These are phyloP conservation scores for Gallinago jamesoni DNA, from an alignment of 2,113 vertebrate species.

Conservation along the genomic window DNA sequence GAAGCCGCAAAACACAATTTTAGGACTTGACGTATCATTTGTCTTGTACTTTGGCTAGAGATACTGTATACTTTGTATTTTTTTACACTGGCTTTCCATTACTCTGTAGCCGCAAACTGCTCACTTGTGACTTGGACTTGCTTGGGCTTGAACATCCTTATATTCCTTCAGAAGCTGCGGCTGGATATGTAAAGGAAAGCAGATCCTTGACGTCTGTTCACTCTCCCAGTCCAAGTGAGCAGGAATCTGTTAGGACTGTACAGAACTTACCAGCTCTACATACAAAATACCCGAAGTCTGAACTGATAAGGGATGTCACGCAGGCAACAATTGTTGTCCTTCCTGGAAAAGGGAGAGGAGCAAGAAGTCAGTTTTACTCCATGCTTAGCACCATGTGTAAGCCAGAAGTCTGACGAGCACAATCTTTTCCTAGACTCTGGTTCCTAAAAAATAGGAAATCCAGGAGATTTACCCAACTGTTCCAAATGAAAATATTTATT, in stretches of 20 bases:
- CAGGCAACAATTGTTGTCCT: neutral
- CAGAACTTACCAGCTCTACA: neutral
- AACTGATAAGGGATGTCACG: neutral
- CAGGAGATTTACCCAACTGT: neutral
- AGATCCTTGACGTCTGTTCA: neutral
- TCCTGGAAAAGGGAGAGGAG: neutral
- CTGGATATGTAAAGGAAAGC: neutral
- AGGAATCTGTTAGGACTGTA: neutral
- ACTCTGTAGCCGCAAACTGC: neutral
- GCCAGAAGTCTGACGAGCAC: neutral
- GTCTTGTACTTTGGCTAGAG: neutral
- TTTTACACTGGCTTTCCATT: neutral
- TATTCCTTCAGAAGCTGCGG: neutral
- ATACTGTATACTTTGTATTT: neutral
- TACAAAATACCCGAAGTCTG: neutral
- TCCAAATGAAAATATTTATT: neutral
- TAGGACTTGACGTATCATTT: neutral
- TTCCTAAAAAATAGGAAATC: neutral
- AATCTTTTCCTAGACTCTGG: neutral
- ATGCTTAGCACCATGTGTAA: rapidly evolving
- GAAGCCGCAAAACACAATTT: neutral
- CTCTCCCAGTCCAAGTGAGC: neutral
- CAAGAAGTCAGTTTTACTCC: neutral
- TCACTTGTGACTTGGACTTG: neutral
- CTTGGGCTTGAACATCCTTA: neutral